These are phyloP conservation scores for Galerucella nymphaeae DNA, from an alignment of 2,888 invertebrate genomes.

Conservation along the genomic window DNA sequence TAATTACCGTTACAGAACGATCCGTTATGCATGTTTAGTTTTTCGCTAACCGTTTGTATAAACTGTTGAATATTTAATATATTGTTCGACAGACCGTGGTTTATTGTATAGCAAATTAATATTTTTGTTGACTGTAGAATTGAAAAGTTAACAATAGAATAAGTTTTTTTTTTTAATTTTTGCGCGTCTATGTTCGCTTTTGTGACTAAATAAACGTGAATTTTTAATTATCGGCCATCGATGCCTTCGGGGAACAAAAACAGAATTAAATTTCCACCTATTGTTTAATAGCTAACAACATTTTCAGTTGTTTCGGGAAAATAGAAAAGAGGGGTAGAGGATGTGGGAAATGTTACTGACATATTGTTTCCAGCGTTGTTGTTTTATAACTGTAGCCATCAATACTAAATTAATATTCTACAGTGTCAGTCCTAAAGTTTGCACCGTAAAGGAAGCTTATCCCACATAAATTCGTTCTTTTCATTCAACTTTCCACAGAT, in stretches of 20 bases:
- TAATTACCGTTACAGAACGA: neutral
- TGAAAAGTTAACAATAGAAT: slow-evolving; percentile 55
- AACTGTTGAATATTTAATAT: slow-evolving; percentile 36
- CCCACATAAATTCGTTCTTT: neutral
- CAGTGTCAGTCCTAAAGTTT: too few relatives aligned
- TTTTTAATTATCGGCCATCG: slow-evolving; percentile 63
- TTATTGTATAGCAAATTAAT: slow-evolving; percentile 47
- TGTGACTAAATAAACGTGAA: slow-evolving; percentile 62
- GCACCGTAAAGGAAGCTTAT: too few relatives aligned
- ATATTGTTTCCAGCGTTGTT: neutral
- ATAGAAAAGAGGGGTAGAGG: slow-evolving; percentile 10
- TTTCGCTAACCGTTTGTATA: slow-evolving; percentile 14
- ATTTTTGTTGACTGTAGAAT: slow-evolving; percentile 50
- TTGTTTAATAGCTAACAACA: slow-evolving; percentile 56
- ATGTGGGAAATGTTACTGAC: neutral
- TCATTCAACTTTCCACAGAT: neutral
- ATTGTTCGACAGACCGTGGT: slow-evolving; percentile 36
- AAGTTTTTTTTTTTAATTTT: slow-evolving; percentile 56
- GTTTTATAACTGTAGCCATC: too few relatives aligned
- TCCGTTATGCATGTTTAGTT: slow-evolving; percentile 24
- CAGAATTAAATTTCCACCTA: slow-evolving; percentile 61
- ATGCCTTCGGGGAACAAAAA: slow-evolving; percentile 60
- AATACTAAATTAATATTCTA: too few relatives aligned
- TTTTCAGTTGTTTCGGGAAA: slow-evolving; percentile 51
- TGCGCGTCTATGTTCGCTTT: slow-evolving; percentile 37